A percentile compares a stretch with the other conserved stretches of the same genome.
Conservation (phyloP, 2,113 vertebrate species). For the Buteo buteo region DNA sequence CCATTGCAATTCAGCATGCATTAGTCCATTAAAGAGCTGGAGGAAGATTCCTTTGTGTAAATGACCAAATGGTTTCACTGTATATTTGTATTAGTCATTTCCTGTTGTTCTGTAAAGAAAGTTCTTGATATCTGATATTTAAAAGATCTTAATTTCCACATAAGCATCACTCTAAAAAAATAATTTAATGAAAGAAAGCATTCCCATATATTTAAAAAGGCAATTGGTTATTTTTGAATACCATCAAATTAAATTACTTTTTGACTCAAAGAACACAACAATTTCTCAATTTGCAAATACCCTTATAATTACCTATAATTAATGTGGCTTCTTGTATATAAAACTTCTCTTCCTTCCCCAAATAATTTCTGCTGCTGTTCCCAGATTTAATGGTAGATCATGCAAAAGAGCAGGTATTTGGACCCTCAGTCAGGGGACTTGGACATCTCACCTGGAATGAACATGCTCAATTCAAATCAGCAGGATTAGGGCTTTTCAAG, state of each 20-base stretch:
- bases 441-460: not conserved
- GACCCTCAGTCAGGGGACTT: not conserved
- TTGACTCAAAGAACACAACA: not conserved
- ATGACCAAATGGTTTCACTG: conserved; percentile 26
- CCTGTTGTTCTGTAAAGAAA: conserved; percentile 59
- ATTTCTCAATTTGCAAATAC: not conserved
- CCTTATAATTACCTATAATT: not conserved
- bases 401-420: not conserved
- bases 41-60: conserved; percentile 41
- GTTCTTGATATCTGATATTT: conserved; percentile 37
- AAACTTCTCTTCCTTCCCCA: not conserved
- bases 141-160: conserved; percentile 49
- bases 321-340: not conserved
- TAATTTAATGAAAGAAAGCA: not conserved
- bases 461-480: not conserved
- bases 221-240: not conserved
- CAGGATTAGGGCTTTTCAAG: not conserved
- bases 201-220: conserved; percentile 3
- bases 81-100: conserved; percentile 59
- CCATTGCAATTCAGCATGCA: conserved; percentile 18
- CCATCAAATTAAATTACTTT: not conserved
- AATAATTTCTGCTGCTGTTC: not conserved
- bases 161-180: not conserved
- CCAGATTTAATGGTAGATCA: not conserved
- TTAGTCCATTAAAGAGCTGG: conserved; percentile 59